Evolutionary conservation across 1,140 invertebrate genomes (phyloP), one percentile per base, ranked within the genome.

Genomic region (Monochamus saltuarius): DNA sequence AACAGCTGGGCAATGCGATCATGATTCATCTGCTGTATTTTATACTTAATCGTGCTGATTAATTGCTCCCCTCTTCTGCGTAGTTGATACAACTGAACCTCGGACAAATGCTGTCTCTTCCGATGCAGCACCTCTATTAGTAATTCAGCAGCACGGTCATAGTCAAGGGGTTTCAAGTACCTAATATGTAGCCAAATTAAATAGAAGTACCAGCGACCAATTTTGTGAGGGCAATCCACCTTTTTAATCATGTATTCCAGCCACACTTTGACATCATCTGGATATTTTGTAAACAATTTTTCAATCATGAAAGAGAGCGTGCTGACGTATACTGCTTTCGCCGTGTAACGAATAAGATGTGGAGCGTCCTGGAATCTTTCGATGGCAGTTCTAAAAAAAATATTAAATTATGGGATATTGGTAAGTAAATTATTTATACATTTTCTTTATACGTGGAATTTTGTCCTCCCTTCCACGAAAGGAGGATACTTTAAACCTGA

Each of bases 231-330:
- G 13, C 52, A 13, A 4, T 45, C 62, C 16, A 58, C 55, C 0
- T 55, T 39, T 39, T 56, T 17, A 17, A 64, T 64, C n/a, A 70
- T 38, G 29, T 47, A 68, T 43, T 66, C 54, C 29, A 63, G 13
- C 66, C 66, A 70, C 10, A 22, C 53, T 49, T 60, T 55, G 4
- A 65, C 68, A 9, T 65, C 39, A 9, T 55, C 19, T 37, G 53
- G 56, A 38, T 42, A 46, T 59, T 64, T 59, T 13, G 57, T 56
- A 19, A 16, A 57, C 8, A 65, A 13, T 13, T 40, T 4, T 16
- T 61, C 50, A 17, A 38, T 34, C 38, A 50, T 53, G 8, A 11
- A 22, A 10, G 59, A 56, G 46, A 68, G 49, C 3, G 54, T 22
- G 16, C 13, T 35, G 4, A 14, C 22, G 22, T 68, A 68, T 10